Base-by-base conservation (phyloP, 2,888 invertebrate genomes). In the Acrobasis suavella region DNA sequence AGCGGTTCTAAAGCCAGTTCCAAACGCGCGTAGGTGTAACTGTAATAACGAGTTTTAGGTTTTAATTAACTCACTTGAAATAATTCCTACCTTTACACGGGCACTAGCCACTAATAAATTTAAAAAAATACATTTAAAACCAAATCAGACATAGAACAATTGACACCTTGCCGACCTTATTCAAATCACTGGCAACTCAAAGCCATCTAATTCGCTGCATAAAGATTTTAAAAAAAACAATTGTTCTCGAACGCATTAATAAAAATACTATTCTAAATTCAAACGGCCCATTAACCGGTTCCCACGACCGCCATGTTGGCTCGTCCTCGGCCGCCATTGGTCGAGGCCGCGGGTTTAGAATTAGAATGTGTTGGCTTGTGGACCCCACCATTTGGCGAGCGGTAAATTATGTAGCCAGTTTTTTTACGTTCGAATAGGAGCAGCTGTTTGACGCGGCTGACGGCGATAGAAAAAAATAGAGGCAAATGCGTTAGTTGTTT, bases 241-340 rank as follows among this genome's bases (percentile, higher is more conserved):
- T 90, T 86, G 87, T 88, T 86, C 84, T 83, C 80, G 77, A 86
- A 86, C 80, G 81, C 82, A 84, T 85, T 87, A 85, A 84, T 87
- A 90, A 91, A 91, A 91, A 91, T 87, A 85, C 87, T 87, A 91
- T 91, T 91, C 89, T 91, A 91, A 91, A 91, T 91, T 91, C 91
- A 90, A 92, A 91, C 87, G 83, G 86, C 82, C 90, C 86, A 91
- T 91, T 88, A 92, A 90, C 89, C 87, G 90, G 90, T 91, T 91
- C 91, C 89, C 91, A 91, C 91, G 90, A 84, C 86, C 86, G 91
- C 91, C 92, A 91, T 91, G 85, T 89, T 91, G 85, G 83, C 71
- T 86, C 89, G 90, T 91, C 89, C 91, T 89, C 89, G 91, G 80
- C 85, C 83, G 89, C 87, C 80, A 92, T 92, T 92, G 92, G 92